phyloP scores from a whole-genome alignment of 2,888 invertebrate genomes.

The Apodemia duryi region DNA sequence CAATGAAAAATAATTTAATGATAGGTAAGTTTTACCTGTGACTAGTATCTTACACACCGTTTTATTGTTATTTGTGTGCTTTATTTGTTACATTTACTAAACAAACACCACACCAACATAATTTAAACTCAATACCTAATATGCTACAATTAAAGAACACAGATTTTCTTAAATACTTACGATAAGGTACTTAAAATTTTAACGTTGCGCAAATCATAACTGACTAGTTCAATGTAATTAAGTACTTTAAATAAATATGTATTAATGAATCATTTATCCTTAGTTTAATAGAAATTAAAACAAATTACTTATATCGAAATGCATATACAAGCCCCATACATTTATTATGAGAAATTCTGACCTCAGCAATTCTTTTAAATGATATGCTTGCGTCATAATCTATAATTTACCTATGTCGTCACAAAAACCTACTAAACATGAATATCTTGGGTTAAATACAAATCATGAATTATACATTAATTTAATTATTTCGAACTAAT shows the following conservation, averaged over 20 bases:
- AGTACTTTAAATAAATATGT: slow-evolving; percentile 78
- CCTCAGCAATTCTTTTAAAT: slow-evolving; percentile 49
- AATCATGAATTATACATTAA: slow-evolving; percentile 60
- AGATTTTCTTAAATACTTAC: slow-evolving; percentile 66
- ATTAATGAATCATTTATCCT: slow-evolving; percentile 74
- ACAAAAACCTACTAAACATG: slow-evolving; percentile 56
- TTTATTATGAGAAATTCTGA: slow-evolving; percentile 50
- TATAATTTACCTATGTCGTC: slow-evolving; percentile 65
- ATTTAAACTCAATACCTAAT: slow-evolving; percentile 70
- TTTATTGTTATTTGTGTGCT: slow-evolving; percentile 55
- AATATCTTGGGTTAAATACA: slow-evolving; percentile 57
- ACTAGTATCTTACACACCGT: slow-evolving; percentile 70
- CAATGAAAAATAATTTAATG: slow-evolving; percentile 28
- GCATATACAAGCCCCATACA: slow-evolving; percentile 60
- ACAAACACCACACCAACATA: slow-evolving; percentile 77
- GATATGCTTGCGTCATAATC: slow-evolving; percentile 68
- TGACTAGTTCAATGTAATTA: slow-evolving; percentile 80
- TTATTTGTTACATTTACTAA: slow-evolving; percentile 54
- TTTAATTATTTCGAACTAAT: slow-evolving; percentile 57
- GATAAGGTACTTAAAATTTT: slow-evolving; percentile 63
- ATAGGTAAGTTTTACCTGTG: slow-evolving; percentile 65
- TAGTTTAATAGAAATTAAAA: slow-evolving; percentile 61
- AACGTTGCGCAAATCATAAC: slow-evolving; percentile 78
- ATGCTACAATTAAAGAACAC: slow-evolving; percentile 72
- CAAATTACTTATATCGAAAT: slow-evolving; percentile 54